Evolutionary conservation across 2,888 invertebrate species (phyloP), one percentile per base, ranked within the genome.

Genomic region (Watsonalla cultraria): DNA sequence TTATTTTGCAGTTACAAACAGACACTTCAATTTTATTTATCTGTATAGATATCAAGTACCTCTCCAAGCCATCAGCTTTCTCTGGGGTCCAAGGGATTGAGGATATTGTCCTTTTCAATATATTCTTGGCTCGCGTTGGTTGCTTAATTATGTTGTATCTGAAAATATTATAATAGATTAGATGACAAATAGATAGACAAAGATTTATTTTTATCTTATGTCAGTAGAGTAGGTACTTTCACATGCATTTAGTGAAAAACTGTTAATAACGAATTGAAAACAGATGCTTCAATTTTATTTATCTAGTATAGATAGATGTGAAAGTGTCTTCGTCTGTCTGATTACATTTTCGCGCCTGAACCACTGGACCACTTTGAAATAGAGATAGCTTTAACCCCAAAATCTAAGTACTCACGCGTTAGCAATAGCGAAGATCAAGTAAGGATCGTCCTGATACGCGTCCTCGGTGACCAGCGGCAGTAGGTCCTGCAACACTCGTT

Each of bases 31-130:
- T n/a, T n/a, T n/a, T n/a, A n/a, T n/a, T n/a, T n/a, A n/a, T n/a
- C n/a, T n/a, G n/a, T n/a, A n/a, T n/a, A n/a, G n/a, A 33, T 55
- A 13, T 13, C 13, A 49, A 52, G 60, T 54, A 84, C 90, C 83
- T 94, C 86, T 99, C 99, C 57, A 99, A 89, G 71, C 98, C 98
- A 73, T 99, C 98, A 0, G 98, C 98, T 71, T 98, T 98, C 79
- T 98, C 98, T 65, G 98, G 97, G 11, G 95, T 97, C 99, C 99
- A 99, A 0, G 92, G 90, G 52, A 94, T 94, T 63, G 97, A 96
- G 0, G 95, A 93, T 14, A 99, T 94, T 0, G 90, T 87, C 35
- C 97, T 92, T 82, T 99, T 99, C 52, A 99, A 81, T 68, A 98
- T 96, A 79, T 97, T 98, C 69, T 98, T 95, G 0, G 99, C 98